phyloP scores from a whole-genome alignment of 2,113 vertebrate species.

The Phaethon lepturus region DNA sequence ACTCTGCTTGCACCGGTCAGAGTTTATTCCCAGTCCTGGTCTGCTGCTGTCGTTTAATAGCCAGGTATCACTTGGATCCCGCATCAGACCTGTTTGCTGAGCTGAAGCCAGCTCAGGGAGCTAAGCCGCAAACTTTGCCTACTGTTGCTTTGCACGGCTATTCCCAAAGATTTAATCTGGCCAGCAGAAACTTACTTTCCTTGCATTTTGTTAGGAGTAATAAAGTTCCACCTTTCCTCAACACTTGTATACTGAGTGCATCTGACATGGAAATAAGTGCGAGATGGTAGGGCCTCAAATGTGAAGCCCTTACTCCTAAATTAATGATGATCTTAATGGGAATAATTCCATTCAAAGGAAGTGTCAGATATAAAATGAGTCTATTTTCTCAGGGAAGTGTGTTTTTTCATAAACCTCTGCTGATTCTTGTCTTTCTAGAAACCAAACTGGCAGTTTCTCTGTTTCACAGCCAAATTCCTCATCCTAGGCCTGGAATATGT shows the following conservation, averaged over 20 bases:
- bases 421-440: background rate
- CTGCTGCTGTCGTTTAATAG: background rate
- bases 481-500: background rate
- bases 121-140: background rate
- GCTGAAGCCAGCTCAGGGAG: background rate
- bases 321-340: background rate
- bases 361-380: background rate
- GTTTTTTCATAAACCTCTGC: background rate
- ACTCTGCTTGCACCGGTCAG: background rate
- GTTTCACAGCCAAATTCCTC: slow-evolving; percentile 3
- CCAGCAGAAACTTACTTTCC: background rate
- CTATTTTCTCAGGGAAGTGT: background rate
- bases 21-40: background rate
- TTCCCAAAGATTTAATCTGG: background rate
- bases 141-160: background rate
- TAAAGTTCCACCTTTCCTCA: background rate
- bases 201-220: background rate
- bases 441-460: background rate
- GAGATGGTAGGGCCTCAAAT: background rate
- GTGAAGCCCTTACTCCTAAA: background rate
- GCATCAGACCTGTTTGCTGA: background rate
- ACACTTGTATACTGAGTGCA: background rate
- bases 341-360: background rate
- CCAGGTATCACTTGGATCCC: background rate
- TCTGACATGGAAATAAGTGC: background rate